phyloP scores from a whole-genome alignment of 1,140 invertebrate genomes.

The Diachasmimorpha longicaudata region DNA sequence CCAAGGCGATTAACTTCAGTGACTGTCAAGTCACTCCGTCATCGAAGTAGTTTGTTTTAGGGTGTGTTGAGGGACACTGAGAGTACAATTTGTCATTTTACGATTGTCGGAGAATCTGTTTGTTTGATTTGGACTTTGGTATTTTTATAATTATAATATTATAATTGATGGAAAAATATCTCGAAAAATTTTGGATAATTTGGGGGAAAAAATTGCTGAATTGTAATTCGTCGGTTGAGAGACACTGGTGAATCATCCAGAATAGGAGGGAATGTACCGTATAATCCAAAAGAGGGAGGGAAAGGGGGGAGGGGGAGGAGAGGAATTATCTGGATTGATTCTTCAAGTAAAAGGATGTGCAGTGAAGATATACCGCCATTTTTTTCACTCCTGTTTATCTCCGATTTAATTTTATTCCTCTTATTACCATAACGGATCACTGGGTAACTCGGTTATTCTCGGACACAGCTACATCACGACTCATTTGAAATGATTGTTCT shows the following conservation, averaged over 20 bases:
- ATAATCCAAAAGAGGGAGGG: too few species aligned
- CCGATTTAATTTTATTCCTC: not conserved
- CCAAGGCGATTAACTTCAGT: slow-evolving; percentile 45
- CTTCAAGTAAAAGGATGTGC: not conserved
- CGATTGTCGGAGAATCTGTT: too few species aligned
- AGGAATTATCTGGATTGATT: not conserved
- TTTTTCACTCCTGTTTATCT: not conserved
- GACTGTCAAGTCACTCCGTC: slow-evolving; percentile 27
- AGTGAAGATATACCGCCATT: not conserved
- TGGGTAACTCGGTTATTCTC: slow-evolving; percentile 4
- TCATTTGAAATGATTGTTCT: not conserved
- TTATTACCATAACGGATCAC: slow-evolving; percentile 7
- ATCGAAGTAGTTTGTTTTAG: not conserved
- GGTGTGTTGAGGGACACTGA: not conserved
- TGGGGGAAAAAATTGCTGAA: not conserved
- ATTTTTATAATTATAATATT: too few species aligned
- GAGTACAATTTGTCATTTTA: not conserved
- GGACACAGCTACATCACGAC: not conserved
- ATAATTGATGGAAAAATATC: too few species aligned
- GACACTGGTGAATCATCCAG: not conserved
- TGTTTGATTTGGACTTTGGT: too few species aligned
- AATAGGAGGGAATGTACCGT: not conserved
- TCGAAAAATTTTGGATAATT: too few species aligned
- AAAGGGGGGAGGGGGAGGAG: not conserved
- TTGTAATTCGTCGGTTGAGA: not conserved